These are phyloP conservation scores for Acipenser transmontanus DNA, from an alignment of 2,797 vertebrate genomes.

Conservation along the genomic window DNA sequence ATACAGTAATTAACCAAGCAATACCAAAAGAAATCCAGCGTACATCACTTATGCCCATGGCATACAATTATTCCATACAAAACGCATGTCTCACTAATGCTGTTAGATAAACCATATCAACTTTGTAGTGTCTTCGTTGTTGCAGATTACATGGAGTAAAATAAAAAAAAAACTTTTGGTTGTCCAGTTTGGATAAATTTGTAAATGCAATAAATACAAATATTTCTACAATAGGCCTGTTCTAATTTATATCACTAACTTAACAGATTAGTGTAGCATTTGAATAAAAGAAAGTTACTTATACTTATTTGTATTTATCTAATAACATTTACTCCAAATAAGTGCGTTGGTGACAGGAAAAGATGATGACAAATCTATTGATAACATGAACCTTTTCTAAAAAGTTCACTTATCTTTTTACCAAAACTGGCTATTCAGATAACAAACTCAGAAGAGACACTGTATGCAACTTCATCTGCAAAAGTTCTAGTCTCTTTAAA, in stretches of 20 bases:
- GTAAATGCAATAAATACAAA: conserved; percentile 30
- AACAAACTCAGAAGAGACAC: no score
- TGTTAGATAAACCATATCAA: no score
- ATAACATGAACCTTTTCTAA: neutral
- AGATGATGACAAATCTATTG: neutral
- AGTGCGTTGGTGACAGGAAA: neutral
- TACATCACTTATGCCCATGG: neutral
- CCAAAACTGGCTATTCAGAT: no score
- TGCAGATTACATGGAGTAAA: neutral
- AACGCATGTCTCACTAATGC: neutral
- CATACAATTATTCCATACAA: neutral
- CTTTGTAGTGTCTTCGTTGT: conserved; percentile 5
- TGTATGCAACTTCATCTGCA: conserved; percentile 3
- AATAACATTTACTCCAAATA: neutral
- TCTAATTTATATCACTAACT: conserved; percentile 27
- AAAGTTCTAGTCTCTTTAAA: conserved; percentile 27
- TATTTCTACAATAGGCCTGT: conserved; percentile 13
- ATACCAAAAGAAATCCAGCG: conserved; percentile 14
- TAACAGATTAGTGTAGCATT: conserved; percentile 2
- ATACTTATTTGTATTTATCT: neutral
- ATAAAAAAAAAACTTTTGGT: conserved; percentile 4
- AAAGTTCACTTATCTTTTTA: no score
- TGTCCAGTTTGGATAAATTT: neutral
- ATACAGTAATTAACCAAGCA: conserved; percentile 1
- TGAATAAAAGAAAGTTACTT: conserved; percentile 17